A percentile compares a stretch with the other conserved stretches of the same genome.
These are phyloP conservation scores for Apaloderma vittatum DNA, from an alignment of 2,113 vertebrate species.

Conservation along the genomic window DNA sequence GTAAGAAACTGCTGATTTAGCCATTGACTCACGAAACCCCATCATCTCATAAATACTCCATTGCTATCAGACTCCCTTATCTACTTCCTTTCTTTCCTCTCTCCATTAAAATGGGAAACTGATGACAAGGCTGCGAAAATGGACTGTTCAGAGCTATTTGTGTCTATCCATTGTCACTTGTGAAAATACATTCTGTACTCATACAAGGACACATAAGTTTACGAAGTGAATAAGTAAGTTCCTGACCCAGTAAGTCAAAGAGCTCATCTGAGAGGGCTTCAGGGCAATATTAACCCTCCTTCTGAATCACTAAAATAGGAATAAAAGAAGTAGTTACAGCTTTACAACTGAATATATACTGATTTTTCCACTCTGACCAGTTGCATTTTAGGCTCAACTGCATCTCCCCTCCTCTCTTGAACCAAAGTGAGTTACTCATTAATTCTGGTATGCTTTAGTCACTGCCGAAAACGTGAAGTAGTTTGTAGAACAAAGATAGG, in stretches of 20 bases:
- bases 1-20: neutral
- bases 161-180: neutral
- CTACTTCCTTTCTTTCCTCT: neutral
- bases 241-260: neutral
- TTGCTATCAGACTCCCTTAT: neutral
- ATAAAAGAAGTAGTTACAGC: neutral
- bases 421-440: slow-evolving; percentile 81
- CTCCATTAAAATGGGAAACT: neutral
- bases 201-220: neutral
- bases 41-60: neutral
- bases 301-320: neutral
- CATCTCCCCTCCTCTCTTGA: slow-evolving; percentile 15
- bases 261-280: neutral
- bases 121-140: neutral
- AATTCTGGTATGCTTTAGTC: slow-evolving; percentile 80
- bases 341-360: slow-evolving; percentile 38
- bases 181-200: slow-evolving; percentile 21
- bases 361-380: neutral
- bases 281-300: neutral
- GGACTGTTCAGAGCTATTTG: neutral
- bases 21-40: neutral
- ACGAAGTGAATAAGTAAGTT: neutral
- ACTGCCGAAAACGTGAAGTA: slow-evolving; percentile 75
- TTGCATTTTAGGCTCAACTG: neutral
- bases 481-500: slow-evolving; percentile 76